Percentiles rank a stretch among this genome's conserved stretches.
Evolutionary conservation across 2,113 vertebrate species (phyloP).

Genomic region (Phainopepla nitens): DNA sequence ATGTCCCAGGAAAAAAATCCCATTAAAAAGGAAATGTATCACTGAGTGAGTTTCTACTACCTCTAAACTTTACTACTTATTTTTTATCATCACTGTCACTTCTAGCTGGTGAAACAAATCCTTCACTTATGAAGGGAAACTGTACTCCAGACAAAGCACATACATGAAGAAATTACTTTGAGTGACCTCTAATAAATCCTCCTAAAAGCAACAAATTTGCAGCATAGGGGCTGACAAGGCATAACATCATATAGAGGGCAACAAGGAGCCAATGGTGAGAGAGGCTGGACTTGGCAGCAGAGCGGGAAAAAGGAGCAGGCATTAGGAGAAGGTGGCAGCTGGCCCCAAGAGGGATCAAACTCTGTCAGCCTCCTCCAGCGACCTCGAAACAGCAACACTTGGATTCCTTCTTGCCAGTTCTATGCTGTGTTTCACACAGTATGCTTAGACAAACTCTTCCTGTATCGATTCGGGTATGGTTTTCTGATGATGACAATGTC

Average conservation of each 20-base stretch:
- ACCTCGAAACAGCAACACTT: background rate
- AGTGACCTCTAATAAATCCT: background rate
- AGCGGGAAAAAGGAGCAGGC: background rate
- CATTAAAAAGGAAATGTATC: background rate
- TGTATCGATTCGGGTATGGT: accelerated
- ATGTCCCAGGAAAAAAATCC: background rate
- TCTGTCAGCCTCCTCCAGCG: background rate
- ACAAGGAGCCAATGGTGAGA: accelerated
- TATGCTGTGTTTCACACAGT: background rate
- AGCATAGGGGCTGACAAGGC: background rate
- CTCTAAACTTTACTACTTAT: background rate
- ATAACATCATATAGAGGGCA: background rate
- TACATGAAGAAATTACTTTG: background rate
- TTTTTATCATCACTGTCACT: background rate
- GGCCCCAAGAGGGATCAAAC: background rate
- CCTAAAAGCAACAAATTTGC: background rate
- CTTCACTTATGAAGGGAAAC: background rate
- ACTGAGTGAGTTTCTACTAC: background rate
- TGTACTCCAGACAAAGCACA: background rate
- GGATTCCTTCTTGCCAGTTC: background rate
- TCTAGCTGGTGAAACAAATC: background rate
- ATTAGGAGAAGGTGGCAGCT: background rate
- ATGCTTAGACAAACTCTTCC: background rate
- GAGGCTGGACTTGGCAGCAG: accelerated
- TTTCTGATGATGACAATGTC: background rate